Evolutionary conservation across 2,797 vertebrate species (phyloP).

Genomic region (Propithecus deckenii): DNA sequence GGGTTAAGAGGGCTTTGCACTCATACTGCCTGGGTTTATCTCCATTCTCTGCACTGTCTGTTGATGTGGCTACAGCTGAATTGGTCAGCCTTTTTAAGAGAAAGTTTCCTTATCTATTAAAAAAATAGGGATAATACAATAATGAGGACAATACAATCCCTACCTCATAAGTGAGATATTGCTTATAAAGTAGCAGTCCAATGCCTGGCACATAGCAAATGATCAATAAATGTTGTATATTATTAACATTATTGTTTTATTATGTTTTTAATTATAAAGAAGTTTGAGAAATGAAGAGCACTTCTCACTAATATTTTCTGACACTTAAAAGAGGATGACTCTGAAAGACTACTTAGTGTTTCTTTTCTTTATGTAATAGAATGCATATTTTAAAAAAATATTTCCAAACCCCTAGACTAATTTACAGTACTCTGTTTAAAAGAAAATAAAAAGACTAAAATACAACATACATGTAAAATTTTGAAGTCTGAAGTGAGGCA

Average conservation of each 20-base stretch:
- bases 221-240: not conserved
- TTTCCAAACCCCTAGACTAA: not conserved
- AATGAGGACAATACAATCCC: not conserved
- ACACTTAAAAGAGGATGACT: not conserved
- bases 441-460: not conserved
- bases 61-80: not conserved
- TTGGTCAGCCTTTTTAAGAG: not conserved
- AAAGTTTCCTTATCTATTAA: not conserved
- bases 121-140: not conserved
- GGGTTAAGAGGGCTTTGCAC: not conserved
- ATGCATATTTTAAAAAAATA: not conserved
- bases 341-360: not conserved
- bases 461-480: not conserved
- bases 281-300: not conserved
- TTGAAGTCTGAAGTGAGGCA: not conserved
- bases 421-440: not conserved
- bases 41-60: not conserved
- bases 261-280: not conserved
- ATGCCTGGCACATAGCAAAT: not conserved
- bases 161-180: not conserved
- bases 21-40: not conserved
- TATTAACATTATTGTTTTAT: conserved; percentile 7
- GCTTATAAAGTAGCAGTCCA: not conserved
- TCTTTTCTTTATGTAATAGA: not conserved
- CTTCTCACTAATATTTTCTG: not conserved